Evolutionary conservation across 2,888 invertebrate species (phyloP).

Genomic region (Dicycla oo): DNA sequence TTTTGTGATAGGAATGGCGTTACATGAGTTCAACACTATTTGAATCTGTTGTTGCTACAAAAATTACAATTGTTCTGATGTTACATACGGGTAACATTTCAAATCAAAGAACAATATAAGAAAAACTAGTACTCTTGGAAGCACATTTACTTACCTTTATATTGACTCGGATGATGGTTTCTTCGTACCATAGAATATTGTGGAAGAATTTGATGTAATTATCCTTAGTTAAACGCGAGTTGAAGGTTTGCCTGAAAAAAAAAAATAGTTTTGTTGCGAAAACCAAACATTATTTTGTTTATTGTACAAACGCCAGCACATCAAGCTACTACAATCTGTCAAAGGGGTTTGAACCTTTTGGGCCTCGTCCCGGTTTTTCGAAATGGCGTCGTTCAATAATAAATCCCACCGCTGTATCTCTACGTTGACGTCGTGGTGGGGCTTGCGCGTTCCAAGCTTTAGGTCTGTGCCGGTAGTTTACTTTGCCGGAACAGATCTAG

Average conservation of each 20-base stretch:
- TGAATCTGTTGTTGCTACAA: not conserved
- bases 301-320: too few species aligned
- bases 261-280: not conserved
- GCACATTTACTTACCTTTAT: conserved; percentile 53
- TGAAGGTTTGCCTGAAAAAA: conserved; percentile 45
- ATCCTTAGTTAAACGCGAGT: conserved; percentile 49
- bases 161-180: conserved; percentile 84
- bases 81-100: too few species aligned
- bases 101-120: not conserved
- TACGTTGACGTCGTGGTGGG: too few species aligned
- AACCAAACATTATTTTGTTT: not conserved
- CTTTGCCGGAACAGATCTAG: too few species aligned
- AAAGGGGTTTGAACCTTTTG: too few species aligned
- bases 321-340: too few species aligned
- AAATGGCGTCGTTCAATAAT: too few species aligned
- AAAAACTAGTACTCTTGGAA: not conserved
- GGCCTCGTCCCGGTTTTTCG: too few species aligned
- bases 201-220: conserved; percentile 90
- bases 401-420: too few species aligned
- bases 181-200: conserved; percentile 91
- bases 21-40: too few species aligned
- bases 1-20: not conserved
- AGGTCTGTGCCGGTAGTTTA: too few species aligned
- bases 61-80: not conserved
- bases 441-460: too few species aligned